Percentiles rank a stretch among this genome's conserved stretches.
Conservation (phyloP, 2,888 invertebrate genomes). For the Eupeodes luniger region DNA sequence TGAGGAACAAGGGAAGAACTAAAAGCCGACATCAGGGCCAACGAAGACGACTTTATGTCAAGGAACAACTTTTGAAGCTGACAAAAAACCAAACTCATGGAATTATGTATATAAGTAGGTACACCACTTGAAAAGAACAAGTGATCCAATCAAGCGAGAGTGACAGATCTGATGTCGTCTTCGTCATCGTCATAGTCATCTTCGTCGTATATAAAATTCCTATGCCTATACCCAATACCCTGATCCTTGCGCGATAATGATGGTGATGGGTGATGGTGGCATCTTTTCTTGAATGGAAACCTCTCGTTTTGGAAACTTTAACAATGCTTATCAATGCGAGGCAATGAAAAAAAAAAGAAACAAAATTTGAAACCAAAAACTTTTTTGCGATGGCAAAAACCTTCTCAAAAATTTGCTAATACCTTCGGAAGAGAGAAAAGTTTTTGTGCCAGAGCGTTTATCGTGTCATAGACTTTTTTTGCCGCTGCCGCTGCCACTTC, state of each 20-base stretch:
- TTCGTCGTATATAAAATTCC: neutral
- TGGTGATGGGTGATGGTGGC: constrained; percentile 18
- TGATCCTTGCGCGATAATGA: neutral
- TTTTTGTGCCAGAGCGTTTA: constrained; percentile 68
- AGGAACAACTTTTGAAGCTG: constrained; percentile 65
- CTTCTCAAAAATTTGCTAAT: constrained; percentile 74
- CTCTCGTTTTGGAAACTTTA: constrained; percentile 56
- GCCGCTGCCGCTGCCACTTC: neutral
- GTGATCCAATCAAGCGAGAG: constrained; percentile 74
- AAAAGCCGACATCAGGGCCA: too few relatives aligned
- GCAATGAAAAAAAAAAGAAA: neutral
- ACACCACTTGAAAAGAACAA: constrained; percentile 68
- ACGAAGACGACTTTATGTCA: neutral
- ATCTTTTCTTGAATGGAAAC: constrained; percentile 51
- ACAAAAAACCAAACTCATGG: constrained; percentile 24
- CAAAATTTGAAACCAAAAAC: constrained; percentile 72
- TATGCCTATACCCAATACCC: neutral
- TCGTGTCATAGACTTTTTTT: constrained; percentile 58
- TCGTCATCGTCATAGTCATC: neutral
- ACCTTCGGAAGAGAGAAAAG: constrained; percentile 60
- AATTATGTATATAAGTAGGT: constrained; percentile 20
- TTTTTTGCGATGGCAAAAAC: constrained; percentile 55
- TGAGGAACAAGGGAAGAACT: neutral
- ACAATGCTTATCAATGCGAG: constrained; percentile 72
- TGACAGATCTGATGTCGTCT: constrained; percentile 60